A percentile compares a stretch with the other conserved stretches of the same genome.
Conservation (phyloP, 2,888 invertebrate genomes). For the Drosophila prostipennis region DNA sequence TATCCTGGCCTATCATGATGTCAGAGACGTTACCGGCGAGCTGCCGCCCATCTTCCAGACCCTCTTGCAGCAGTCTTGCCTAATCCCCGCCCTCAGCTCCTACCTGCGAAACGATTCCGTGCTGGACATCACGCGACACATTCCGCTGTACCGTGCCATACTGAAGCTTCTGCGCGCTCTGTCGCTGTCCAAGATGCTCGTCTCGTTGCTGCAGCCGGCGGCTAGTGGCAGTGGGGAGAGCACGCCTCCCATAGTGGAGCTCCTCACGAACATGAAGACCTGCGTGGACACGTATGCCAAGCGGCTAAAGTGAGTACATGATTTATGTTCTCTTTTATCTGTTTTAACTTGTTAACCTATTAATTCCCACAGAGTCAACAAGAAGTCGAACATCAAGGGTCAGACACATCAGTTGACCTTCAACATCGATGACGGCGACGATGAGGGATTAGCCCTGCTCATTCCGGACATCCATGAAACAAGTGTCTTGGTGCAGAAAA, state of each 20-base stretch:
- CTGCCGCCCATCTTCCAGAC: slow-evolving; percentile 91
- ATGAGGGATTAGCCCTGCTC: slow-evolving; percentile 93
- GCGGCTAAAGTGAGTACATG: slow-evolving; percentile 88
- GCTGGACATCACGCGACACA: slow-evolving; percentile 98
- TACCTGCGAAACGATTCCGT: slow-evolving; percentile 98
- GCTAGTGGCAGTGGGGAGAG: slow-evolving; percentile 82
- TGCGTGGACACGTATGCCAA: slow-evolving; percentile 97
- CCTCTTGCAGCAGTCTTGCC: slow-evolving; percentile 91
- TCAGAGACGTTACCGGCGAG: slow-evolving; percentile 83
- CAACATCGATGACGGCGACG: slow-evolving; percentile 90
- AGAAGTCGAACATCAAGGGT: slow-evolving; percentile 86
- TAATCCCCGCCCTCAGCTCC: slow-evolving; percentile 94
- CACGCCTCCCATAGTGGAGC: slow-evolving; percentile 89
- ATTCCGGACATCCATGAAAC: slow-evolving; percentile 94
- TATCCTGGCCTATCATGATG: slow-evolving; percentile 83
- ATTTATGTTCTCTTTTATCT: fast-evolving
- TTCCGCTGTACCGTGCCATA: slow-evolving; percentile 95
- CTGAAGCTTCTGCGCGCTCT: slow-evolving; percentile 92
- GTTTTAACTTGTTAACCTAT: not conserved
- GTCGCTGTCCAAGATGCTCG: slow-evolving; percentile 87
- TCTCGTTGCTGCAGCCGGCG: slow-evolving; percentile 87
- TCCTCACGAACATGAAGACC: slow-evolving; percentile 93
- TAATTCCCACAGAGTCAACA: slow-evolving; percentile 86
- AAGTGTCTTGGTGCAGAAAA: slow-evolving; percentile 82
- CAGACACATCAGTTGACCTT: slow-evolving; percentile 84